Conservation (phyloP, 2,888 invertebrate genomes). For the Eilema sororculum region DNA sequence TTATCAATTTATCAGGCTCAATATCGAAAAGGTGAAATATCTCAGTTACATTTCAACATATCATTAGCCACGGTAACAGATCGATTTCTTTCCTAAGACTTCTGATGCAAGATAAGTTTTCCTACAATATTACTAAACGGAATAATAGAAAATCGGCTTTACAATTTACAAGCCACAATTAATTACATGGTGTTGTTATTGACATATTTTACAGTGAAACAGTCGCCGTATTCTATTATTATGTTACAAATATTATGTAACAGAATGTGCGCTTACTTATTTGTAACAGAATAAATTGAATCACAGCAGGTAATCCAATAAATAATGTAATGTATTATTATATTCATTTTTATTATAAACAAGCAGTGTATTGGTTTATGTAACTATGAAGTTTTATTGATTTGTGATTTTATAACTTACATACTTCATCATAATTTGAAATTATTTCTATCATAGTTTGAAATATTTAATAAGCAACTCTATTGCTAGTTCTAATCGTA, state of each 20-base stretch:
- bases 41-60: constrained; percentile 41
- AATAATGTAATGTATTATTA: neutral
- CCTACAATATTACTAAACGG: constrained; percentile 42
- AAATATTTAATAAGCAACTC: neutral
- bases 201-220: neutral
- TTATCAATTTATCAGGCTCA: neutral
- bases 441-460: too few species aligned
- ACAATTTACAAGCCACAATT: constrained; percentile 25
- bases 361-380: neutral
- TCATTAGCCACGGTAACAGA: constrained; percentile 39
- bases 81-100: constrained; percentile 42
- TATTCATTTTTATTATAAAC: neutral
- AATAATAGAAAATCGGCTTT: constrained; percentile 51
- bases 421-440: too few species aligned
- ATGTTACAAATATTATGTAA: neutral
- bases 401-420: too few species aligned
- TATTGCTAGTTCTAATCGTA: too few species aligned
- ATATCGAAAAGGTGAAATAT: constrained; percentile 5
- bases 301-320: neutral
- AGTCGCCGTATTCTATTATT: neutral
- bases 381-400: neutral
- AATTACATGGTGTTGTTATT: neutral
- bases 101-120: constrained; percentile 44
- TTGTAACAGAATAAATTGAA: neutral
- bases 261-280: neutral